Percentiles rank a stretch among this genome's conserved stretches.
Conservation (phyloP, 2,888 invertebrate species). For the Ennomos erosarius region DNA sequence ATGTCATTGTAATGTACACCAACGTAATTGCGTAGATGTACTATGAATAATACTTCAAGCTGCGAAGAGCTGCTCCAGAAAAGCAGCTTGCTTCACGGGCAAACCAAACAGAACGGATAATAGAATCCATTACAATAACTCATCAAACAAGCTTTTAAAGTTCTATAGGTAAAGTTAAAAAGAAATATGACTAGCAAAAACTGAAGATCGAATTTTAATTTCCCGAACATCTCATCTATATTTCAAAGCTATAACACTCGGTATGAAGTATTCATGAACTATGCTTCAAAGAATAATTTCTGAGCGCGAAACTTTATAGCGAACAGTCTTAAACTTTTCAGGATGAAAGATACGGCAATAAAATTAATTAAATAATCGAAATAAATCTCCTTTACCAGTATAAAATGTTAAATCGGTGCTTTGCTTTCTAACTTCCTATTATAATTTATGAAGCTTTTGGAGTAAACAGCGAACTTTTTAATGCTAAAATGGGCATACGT, state of each 20-base stretch:
- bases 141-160: slow-evolving; percentile 44
- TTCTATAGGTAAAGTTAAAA: slow-evolving; percentile 30
- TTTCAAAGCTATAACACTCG: slow-evolving; percentile 41
- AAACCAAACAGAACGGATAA: slow-evolving; percentile 58
- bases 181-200: slow-evolving; percentile 17
- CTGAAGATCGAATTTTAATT: slow-evolving; percentile 31
- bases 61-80: slow-evolving; percentile 39
- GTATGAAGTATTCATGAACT: slow-evolving; percentile 53
- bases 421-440: slow-evolving; percentile 2
- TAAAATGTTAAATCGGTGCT: slow-evolving; percentile 20
- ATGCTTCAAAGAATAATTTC: slow-evolving; percentile 55
- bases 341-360: slow-evolving; percentile 48
- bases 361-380: slow-evolving; percentile 52
- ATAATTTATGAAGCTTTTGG: slow-evolving; percentile 5
- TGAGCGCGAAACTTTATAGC: slow-evolving; percentile 49
- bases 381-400: slow-evolving; percentile 34
- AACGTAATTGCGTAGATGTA: slow-evolving; percentile 64
- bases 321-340: slow-evolving; percentile 47
- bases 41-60: slow-evolving; percentile 69
- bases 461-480: too few relatives aligned
- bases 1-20: slow-evolving; percentile 48
- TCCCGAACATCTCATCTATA: slow-evolving; percentile 38
- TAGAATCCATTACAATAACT: slow-evolving; percentile 56
- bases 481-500: too few relatives aligned
- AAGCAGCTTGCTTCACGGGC: slow-evolving; percentile 28